Conservation (phyloP, 2,888 invertebrate genomes). For the Neoitamus cyanurus region DNA sequence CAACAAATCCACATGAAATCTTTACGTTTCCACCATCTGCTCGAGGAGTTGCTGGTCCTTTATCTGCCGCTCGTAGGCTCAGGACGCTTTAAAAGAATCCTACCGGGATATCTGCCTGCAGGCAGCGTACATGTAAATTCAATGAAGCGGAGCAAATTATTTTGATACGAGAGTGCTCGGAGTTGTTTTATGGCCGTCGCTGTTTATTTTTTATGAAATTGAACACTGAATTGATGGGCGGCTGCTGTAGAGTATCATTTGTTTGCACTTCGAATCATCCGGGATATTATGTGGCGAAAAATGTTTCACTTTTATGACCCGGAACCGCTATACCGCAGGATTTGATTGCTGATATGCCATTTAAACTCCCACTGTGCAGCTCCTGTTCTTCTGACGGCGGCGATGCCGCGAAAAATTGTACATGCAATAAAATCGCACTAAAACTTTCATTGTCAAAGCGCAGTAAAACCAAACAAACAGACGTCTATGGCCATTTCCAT, state of each 20-base stretch:
- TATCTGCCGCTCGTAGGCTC: not conserved
- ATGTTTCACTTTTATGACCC: conserved; percentile 17
- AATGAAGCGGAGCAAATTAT: conserved; percentile 41
- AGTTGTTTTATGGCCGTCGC: conserved; percentile 19
- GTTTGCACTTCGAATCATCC: conserved; percentile 41
- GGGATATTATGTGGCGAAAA: conserved; percentile 31
- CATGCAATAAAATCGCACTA: not conserved
- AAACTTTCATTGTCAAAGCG: not conserved
- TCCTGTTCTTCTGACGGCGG: not conserved
- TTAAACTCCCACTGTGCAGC: not conserved
- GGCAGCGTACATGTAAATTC: conserved; percentile 29
- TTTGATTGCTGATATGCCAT: conserved; percentile 19
- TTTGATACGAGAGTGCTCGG: conserved; percentile 34
- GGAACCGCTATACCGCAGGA: not conserved
- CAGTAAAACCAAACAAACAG: not conserved
- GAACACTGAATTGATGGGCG: conserved; percentile 37
- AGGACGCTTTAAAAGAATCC: not conserved
- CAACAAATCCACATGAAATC: not conserved
- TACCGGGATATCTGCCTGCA: not conserved
- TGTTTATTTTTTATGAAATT: conserved; percentile 43
- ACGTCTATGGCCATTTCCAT: not conserved
- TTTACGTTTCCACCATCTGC: conserved; percentile 6
- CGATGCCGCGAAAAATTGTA: not conserved
- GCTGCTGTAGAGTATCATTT: not conserved
- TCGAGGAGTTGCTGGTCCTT: not conserved